Evolutionary conservation across 2,797 vertebrate genomes (phyloP), one percentile per base, ranked within the genome.

Genomic region (Buceros bicornis): DNA sequence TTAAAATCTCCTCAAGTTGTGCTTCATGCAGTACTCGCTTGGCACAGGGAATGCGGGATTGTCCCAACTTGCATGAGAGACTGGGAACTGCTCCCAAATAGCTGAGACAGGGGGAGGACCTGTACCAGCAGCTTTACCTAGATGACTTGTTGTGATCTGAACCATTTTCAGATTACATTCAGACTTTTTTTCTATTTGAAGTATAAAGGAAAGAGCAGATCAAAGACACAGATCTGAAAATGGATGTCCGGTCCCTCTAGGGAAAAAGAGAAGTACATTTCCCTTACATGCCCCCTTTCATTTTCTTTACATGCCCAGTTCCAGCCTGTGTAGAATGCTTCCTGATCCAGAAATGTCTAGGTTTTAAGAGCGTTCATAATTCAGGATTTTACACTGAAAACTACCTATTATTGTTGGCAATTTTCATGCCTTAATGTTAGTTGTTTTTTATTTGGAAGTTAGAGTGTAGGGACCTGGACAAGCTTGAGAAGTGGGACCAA

Each of bases 41-140:
- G 65, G 65, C 85, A 72, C 35, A 54, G 72, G 85, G 62, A 92
- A 80, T 80, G 89, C 51, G 93, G 87, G 90, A 93, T 29, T 95
- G 83, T 47, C 89, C 47, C n/a, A 71, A 73, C 88, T 89, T 95
- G 95, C 82, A 67, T 1, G 51, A 85, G 78, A 90, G 83, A 47
- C 84, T 86, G 87, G 42, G 48, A 95, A n/a, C 64, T 76, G 64
- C 58, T 96, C 91, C 79, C 86, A 95, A 1, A 82, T 17, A 51
- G 80, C 81, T 84, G 89, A 92, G 62, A 33, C 7, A 8, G 58
- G 33, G 54, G 54, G 29, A 91, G 79, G 83, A 93, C 71, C 78
- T 62, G 64, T 25, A 66, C 56, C 71, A 40, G 62, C 25, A 66
- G 60, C 47, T 83, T 83, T 61, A 57, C 72, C 65, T 8, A 92